Evolutionary conservation across 2,113 vertebrate species (phyloP).

Genomic region (Ia io): DNA sequence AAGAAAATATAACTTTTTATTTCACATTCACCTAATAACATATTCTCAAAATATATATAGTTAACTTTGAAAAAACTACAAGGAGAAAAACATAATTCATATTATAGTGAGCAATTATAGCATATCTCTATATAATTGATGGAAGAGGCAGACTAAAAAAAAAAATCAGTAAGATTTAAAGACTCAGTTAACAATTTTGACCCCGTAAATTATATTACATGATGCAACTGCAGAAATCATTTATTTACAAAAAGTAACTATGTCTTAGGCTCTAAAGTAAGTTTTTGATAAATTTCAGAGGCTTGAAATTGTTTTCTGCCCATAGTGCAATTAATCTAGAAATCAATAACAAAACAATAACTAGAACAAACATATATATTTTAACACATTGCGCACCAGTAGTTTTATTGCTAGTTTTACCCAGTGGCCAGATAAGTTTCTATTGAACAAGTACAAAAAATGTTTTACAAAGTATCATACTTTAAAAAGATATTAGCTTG

Average conservation of each 20-base stretch:
- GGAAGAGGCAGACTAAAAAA: background rate
- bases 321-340: conserved; percentile 22
- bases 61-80: background rate
- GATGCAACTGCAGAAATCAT: background rate
- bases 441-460: too few relatives aligned
- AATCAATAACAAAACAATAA: background rate
- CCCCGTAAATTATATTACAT: background rate
- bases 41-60: conserved; percentile 6
- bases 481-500: too few relatives aligned
- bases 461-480: too few relatives aligned
- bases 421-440: too few relatives aligned
- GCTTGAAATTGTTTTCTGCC: background rate
- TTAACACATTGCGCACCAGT: background rate
- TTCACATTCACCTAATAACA: background rate
- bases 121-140: background rate
- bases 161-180: conserved; percentile 19
- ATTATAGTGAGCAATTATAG: background rate
- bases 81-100: background rate
- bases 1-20: background rate
- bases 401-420: too few relatives aligned
- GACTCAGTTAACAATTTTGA: background rate
- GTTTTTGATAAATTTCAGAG: background rate
- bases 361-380: background rate
- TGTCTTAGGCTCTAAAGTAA: background rate
- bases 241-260: background rate